Conservation (phyloP, 1,140 invertebrate species). For the Tribolium madens region DNA sequence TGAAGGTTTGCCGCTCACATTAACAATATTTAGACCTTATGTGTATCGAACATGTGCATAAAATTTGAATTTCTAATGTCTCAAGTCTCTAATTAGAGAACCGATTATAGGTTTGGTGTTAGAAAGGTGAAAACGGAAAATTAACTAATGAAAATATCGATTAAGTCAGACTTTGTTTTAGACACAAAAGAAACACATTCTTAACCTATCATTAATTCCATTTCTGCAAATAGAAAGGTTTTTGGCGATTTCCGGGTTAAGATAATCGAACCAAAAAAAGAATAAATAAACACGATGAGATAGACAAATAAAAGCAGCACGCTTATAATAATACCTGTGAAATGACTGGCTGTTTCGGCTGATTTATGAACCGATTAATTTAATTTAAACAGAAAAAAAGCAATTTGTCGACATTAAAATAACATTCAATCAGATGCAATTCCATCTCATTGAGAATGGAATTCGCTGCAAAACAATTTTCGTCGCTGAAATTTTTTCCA, state of each 20-base stretch:
- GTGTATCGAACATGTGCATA: slow-evolving; percentile 17
- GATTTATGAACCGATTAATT: slow-evolving; percentile 14
- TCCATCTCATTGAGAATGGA: neutral
- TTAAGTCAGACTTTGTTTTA: slow-evolving; percentile 11
- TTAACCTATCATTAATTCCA: slow-evolving; percentile 3
- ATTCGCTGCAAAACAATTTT: neutral
- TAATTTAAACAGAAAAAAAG: slow-evolving; percentile 33
- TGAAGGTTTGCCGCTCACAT: slow-evolving; percentile 32
- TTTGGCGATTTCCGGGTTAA: neutral
- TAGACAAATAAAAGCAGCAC: slow-evolving; percentile 22
- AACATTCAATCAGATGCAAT: slow-evolving; percentile 17
- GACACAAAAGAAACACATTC: slow-evolving; percentile 3
- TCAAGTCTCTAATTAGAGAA: slow-evolving; percentile 23
- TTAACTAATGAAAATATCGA: slow-evolving; percentile 26
- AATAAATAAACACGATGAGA: slow-evolving; percentile 11
- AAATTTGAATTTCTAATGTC: slow-evolving; percentile 30
- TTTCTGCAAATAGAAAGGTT: neutral
- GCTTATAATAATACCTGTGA: slow-evolving; percentile 18
- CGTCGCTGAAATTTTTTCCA: neutral
- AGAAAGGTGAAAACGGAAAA: slow-evolving; percentile 32
- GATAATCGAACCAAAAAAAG: neutral
- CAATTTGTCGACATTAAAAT: neutral
- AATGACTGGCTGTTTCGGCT: slow-evolving; percentile 8
- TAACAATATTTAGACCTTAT: slow-evolving; percentile 28
- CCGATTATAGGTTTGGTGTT: slow-evolving; percentile 31